Evolutionary conservation across 92 coral and sea anemone species (phyloP).

Genomic region (Palythoa grandis): DNA sequence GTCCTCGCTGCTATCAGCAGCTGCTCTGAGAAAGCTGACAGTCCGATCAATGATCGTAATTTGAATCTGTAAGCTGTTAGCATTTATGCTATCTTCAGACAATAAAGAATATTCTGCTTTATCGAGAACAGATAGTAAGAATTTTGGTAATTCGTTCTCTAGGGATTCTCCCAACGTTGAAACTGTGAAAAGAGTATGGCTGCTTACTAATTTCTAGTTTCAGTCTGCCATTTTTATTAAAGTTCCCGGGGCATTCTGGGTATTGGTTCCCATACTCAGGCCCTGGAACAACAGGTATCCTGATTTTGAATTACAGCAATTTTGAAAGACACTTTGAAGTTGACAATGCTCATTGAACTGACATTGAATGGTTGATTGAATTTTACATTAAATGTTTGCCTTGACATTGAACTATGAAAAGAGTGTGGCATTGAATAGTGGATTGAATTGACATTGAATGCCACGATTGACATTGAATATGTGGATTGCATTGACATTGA

Average conservation of each 20-base stretch:
- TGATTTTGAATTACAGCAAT: background rate
- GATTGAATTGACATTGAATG: background rate
- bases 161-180: conserved; percentile 4
- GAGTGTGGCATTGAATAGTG: background rate
- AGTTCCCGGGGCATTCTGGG: conserved; percentile 18
- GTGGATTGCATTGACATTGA: background rate
- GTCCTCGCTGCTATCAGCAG: conserved; percentile 6
- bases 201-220: background rate
- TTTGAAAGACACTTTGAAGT: conserved; percentile 4
- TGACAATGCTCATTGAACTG: background rate
- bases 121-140: conserved; percentile 49
- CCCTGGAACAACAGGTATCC: conserved; percentile 8
- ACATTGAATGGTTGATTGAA: conserved; percentile 3
- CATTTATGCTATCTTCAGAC: conserved; percentile 6
- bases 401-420: conserved; percentile 4
- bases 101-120: conserved; percentile 20
- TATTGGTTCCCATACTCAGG: conserved; percentile 6
- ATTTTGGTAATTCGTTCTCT: conserved; percentile 48
- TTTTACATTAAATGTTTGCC: background rate
- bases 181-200: background rate
- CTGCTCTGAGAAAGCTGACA: conserved; percentile 37
- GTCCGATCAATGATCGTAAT: conserved; percentile 47
- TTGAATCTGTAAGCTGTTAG: conserved; percentile 20
- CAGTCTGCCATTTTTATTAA: background rate
- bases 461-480: background rate